Evolutionary conservation across 2,113 vertebrate genomes (phyloP), one percentile per base, ranked within the genome.

Genomic region (Nipponia nippon): DNA sequence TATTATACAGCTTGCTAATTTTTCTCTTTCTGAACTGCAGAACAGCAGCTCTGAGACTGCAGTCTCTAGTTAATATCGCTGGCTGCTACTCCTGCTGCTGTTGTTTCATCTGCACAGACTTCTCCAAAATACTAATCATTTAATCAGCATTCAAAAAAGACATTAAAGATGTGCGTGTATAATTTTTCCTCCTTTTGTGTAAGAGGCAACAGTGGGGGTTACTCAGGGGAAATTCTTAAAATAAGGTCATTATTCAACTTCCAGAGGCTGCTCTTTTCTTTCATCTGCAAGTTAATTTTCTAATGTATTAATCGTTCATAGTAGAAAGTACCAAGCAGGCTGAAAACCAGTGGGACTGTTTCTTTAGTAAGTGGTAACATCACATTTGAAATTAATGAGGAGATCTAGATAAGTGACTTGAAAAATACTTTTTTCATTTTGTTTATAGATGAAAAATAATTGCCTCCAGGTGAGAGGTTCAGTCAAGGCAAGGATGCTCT

Each of bases 211-310:
- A 78, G 77, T 93, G 73, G 86, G 90, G 72, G 59, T 95, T 84
- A 87, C 94, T 91, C 95, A 72, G 84, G 76, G 91, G 92, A 96
- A 90, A 92, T 71, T 84, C 69, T 95, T 95, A 92, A 95, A 97
- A 92, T 87, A 87, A 92, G 77, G 70, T 82, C 65, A 95, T 96
- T 97, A 96, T 93, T 89, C 73, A 59, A 19, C 65, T 97, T 93
- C 36, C 40, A 89, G 73, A 92, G 61, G 78, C 83, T 89, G 89
- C 30, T 91, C 83, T 89, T 91, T 95, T 93, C 87, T 95, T 95
- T 94, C 49, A 95, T 95, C 83, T 95, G 56, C 49, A 89, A 94
- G 87, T 87, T 96, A 82, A 91, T 95, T 97, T 96, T 92, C 71
- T 92, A 83, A 90, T 52, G 32, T 46, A 85, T 90, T 93, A 81